These are phyloP conservation scores for Tyto alba DNA, from an alignment of 2,113 vertebrate genomes.

Conservation along the genomic window DNA sequence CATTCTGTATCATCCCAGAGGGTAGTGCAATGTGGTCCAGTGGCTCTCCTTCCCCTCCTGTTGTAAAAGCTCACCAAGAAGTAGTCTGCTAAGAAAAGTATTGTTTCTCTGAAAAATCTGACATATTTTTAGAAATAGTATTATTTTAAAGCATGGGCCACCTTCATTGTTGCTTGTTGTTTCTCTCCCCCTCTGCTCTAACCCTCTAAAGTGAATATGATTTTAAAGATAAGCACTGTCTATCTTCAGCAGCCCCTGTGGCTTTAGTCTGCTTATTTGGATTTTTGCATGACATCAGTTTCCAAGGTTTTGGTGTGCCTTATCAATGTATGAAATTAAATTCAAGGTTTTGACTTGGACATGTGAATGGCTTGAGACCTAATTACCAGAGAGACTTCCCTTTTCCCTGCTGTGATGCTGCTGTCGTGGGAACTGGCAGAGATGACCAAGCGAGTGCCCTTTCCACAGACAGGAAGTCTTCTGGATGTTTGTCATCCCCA, in stretches of 20 bases:
- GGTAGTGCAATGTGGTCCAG: background rate
- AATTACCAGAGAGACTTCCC: background rate
- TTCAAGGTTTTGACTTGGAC: background rate
- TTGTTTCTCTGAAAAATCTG: background rate
- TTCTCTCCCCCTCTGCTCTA: background rate
- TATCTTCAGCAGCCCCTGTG: background rate
- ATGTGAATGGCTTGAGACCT: background rate
- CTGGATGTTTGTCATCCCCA: background rate
- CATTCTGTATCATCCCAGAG: background rate
- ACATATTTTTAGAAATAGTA: background rate
- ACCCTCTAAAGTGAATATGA: background rate
- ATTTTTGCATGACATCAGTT: background rate
- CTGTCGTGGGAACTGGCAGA: background rate
- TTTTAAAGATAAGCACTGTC: background rate
- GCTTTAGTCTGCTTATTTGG: background rate
- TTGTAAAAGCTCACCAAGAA: background rate
- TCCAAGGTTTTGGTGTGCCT: background rate
- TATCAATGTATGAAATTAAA: background rate
- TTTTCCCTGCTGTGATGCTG: background rate
- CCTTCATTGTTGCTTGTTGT: background rate
- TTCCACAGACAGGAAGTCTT: background rate
- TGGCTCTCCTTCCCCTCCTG: background rate
- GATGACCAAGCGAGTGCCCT: accelerated
- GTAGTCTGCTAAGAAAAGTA: background rate
- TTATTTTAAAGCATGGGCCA: background rate